phyloP scores from a whole-genome alignment of 1,140 invertebrate species.

The Sitobion miscanthi region DNA sequence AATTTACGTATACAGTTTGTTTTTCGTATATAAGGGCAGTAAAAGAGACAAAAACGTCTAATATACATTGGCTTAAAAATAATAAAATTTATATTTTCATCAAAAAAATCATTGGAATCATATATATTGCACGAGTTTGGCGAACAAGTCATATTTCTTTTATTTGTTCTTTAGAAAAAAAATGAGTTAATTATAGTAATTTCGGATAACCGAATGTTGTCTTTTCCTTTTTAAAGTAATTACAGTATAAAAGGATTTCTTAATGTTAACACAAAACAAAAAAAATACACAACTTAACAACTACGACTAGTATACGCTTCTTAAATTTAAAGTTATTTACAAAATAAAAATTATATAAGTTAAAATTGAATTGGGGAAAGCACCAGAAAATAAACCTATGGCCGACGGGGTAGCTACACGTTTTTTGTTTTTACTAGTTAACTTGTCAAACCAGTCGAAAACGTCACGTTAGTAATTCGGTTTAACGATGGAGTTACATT shows the following conservation, averaged over 20 bases:
- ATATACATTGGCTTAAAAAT: background rate
- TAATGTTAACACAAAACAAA: conserved; percentile 40
- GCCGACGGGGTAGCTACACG: background rate
- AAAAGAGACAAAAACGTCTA: background rate
- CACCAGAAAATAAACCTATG: conserved; percentile 30
- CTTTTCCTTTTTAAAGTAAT: conserved; percentile 22
- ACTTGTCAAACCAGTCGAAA: background rate
- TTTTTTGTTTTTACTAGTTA: background rate
- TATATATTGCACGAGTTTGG: conserved; percentile 37
- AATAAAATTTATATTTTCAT: background rate
- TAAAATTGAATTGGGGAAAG: conserved; percentile 2
- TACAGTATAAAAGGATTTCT: conserved; percentile 32
- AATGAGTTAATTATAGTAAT: conserved; percentile 33
- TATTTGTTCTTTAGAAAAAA: background rate
- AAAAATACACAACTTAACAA: conserved; percentile 46
- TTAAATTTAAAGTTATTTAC: conserved; percentile 45
- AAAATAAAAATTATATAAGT: background rate
- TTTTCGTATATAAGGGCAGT: conserved; percentile 27
- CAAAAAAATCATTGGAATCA: background rate
- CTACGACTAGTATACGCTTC: conserved; percentile 51
- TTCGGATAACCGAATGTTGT: background rate
- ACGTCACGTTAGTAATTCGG: background rate
- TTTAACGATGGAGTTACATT: background rate
- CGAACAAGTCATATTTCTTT: background rate
- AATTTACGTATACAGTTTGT: conserved; percentile 48